phyloP scores from a whole-genome alignment of 92 coral and sea anemone genomes.

The Siderastrea siderea region DNA sequence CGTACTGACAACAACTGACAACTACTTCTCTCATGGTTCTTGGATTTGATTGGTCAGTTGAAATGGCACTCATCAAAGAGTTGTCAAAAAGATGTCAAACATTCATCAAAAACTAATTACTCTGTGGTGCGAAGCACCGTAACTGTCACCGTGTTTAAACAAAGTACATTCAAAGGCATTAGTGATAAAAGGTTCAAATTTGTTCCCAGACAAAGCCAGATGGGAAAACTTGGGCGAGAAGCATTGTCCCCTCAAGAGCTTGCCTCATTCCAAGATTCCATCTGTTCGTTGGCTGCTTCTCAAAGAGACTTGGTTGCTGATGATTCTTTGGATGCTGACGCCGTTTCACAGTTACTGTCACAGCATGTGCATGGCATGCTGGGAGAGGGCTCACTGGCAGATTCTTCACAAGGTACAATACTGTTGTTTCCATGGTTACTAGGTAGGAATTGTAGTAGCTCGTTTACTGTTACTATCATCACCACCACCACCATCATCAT shows the following conservation, averaged over 20 bases:
- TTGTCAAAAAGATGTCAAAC: no score
- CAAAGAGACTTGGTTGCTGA: conserved; percentile 29
- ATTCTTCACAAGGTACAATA: conserved; percentile 23
- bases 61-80: no score
- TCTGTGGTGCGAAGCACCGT: no score
- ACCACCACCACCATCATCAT: no score
- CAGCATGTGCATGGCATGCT: conserved; percentile 17
- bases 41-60: no score
- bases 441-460: no score
- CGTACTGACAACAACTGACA: no score
- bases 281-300: conserved; percentile 57
- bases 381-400: background rate
- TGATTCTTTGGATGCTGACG: conserved; percentile 15
- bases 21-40: no score
- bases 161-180: background rate
- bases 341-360: conserved; percentile 38
- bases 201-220: conserved; percentile 81
- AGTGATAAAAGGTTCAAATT: background rate
- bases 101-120: no score
- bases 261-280: conserved; percentile 56
- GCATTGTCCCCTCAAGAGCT: conserved; percentile 77
- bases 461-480: no score
- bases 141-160: background rate
- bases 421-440: no score
- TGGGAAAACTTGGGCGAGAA: conserved; percentile 71